Conservation (phyloP, 2,888 invertebrate species). For the Pterobdella sp. region DNA sequence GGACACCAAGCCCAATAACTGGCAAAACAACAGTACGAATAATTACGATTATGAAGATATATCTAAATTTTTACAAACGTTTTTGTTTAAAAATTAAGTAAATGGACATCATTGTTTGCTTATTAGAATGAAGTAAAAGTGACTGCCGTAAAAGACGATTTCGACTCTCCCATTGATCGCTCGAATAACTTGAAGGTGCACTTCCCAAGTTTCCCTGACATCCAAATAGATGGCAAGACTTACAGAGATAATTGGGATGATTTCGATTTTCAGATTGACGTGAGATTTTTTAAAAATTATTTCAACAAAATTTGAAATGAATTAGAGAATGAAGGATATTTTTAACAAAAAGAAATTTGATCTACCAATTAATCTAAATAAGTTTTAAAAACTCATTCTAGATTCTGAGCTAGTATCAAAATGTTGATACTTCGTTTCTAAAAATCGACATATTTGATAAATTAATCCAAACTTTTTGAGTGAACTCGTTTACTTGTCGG, state of each 20-base stretch:
- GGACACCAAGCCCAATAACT: background rate
- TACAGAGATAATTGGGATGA: slow-evolving; percentile 23
- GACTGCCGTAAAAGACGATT: slow-evolving; percentile 23
- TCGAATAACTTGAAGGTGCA: slow-evolving; percentile 15
- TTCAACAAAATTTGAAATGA: background rate
- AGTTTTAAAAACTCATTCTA: no score
- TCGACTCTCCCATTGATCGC: background rate
- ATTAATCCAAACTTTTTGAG: background rate
- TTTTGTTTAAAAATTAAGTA: background rate
- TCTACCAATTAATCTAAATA: background rate
- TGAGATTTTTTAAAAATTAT: background rate
- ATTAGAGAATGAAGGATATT: background rate
- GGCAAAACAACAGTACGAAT: background rate
- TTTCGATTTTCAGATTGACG: slow-evolving; percentile 13
- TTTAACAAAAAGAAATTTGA: background rate
- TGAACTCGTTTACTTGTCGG: no score
- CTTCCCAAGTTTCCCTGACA: slow-evolving; percentile 17
- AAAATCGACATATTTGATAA: background rate
- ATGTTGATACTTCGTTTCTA: no score
- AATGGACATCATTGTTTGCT: background rate
- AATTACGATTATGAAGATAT: no score
- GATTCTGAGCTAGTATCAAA: no score
- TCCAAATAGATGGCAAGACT: background rate
- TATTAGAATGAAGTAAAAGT: background rate
- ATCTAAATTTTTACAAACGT: background rate